Percentiles rank a stretch among this genome's conserved stretches.
Evolutionary conservation across 2,113 vertebrate species (phyloP).

Genomic region (Bubalus kerabau): DNA sequence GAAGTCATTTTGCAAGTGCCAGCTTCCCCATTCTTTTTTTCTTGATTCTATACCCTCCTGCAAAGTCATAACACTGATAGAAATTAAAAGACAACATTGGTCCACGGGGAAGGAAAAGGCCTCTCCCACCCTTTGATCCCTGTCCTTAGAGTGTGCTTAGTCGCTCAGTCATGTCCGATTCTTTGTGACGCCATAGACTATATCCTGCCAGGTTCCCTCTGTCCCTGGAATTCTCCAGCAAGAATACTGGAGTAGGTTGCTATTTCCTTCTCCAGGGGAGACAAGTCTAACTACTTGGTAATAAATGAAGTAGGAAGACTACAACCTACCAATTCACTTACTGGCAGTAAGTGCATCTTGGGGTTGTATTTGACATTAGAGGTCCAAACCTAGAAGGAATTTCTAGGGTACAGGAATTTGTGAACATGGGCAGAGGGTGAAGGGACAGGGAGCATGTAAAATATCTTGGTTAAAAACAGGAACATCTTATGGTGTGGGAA

Average conservation of each 20-base stretch:
- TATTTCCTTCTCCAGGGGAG: not conserved
- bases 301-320: not conserved
- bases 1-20: constrained; percentile 3
- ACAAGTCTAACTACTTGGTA: not conserved
- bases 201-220: not conserved
- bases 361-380: not conserved
- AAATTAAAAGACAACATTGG: not conserved
- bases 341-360: not conserved
- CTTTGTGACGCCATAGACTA: not conserved
- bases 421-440: rapidly evolving
- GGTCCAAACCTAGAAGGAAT: not conserved
- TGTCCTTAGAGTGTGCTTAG: not conserved
- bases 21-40: not conserved
- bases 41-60: not conserved
- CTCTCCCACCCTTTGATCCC: not conserved
- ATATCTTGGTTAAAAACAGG: not conserved
- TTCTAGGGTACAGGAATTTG: not conserved
- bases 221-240: not conserved
- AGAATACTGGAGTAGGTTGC: not conserved
- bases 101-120: not conserved
- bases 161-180: not conserved
- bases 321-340: not conserved
- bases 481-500: not conserved
- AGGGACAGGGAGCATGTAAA: not conserved
- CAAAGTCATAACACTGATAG: not conserved